phyloP scores from a whole-genome alignment of 2,888 invertebrate genomes.

The Andricus curvator region DNA sequence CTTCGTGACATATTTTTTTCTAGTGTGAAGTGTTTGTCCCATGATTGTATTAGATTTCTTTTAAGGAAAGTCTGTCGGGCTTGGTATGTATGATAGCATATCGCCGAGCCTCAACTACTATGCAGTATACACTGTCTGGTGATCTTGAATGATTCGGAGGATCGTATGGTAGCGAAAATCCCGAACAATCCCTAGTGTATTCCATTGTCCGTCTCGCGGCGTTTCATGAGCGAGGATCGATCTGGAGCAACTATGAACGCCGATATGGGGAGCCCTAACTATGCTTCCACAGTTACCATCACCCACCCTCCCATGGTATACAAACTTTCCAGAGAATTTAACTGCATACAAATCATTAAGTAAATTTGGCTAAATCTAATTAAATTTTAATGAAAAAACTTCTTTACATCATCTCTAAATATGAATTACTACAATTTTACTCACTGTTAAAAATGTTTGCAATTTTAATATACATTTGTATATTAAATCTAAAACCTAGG shows the following conservation, averaged over 20 bases:
- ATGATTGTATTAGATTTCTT: not conserved
- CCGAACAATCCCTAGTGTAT: constrained; percentile 52
- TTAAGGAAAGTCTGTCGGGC: constrained; percentile 7
- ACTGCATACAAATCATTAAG: not conserved
- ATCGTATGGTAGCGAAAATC: constrained; percentile 46
- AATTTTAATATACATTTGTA: too few relatives aligned
- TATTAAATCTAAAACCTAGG: too few relatives aligned
- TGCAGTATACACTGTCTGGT: not conserved
- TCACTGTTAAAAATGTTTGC: too few relatives aligned
- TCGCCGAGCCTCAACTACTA: constrained; percentile 2
- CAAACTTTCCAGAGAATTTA: not conserved
- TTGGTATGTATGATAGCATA: constrained; percentile 1
- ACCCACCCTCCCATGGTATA: not conserved
- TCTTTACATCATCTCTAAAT: not conserved
- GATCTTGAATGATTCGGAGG: constrained; percentile 29
- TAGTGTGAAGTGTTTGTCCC: not conserved
- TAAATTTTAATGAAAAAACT: not conserved
- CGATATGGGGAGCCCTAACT: not conserved
- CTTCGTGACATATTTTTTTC: not conserved
- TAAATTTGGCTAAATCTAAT: not conserved
- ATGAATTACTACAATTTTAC: not conserved
- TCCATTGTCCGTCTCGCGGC: constrained; percentile 48
- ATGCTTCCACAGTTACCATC: not conserved
- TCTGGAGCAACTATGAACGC: constrained; percentile 6
- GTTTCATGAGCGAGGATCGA: constrained; percentile 44